Evolutionary conservation across 2,888 invertebrate species (phyloP).

Genomic region (Nemotelus nigrinus): DNA sequence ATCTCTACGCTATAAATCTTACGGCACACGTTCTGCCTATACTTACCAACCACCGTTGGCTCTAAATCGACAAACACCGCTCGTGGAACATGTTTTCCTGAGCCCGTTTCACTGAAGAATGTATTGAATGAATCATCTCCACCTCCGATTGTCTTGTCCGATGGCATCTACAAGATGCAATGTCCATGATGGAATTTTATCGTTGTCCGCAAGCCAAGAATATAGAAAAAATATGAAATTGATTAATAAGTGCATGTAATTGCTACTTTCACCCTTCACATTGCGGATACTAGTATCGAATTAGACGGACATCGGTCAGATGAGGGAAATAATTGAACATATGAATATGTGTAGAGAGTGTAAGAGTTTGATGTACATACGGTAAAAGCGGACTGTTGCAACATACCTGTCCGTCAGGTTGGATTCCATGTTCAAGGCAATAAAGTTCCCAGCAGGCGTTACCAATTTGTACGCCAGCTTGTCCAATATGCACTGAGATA

Average conservation of each 20-base stretch:
- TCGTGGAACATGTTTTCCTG: conserved; percentile 87
- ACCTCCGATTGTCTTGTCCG: conserved; percentile 79
- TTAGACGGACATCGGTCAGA: too few species aligned
- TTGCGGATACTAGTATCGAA: too few species aligned
- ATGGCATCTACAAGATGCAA: conserved; percentile 72
- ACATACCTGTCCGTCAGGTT: conserved; percentile 77
- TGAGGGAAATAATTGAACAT: too few species aligned
- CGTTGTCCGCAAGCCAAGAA: background rate
- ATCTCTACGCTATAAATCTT: too few species aligned
- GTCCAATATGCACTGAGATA: conserved; percentile 87
- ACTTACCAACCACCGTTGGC: conserved; percentile 88
- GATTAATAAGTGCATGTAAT: background rate
- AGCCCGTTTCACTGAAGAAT: conserved; percentile 80
- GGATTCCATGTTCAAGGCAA: conserved; percentile 85
- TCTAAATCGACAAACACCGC: conserved; percentile 92
- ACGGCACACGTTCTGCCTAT: background rate
- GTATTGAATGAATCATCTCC: conserved; percentile 83
- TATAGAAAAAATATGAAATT: conserved; percentile 11
- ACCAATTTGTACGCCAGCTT: conserved; percentile 88
- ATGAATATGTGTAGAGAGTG: too few species aligned
- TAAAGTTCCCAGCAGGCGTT: conserved; percentile 89
- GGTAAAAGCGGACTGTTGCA: too few species aligned
- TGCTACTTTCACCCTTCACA: background rate
- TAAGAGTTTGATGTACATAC: too few species aligned
- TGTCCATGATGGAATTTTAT: background rate